Percentiles rank a stretch among this genome's conserved stretches.
phyloP scores from a whole-genome alignment of 2,113 vertebrate species.

The Sander vitreus region DNA sequence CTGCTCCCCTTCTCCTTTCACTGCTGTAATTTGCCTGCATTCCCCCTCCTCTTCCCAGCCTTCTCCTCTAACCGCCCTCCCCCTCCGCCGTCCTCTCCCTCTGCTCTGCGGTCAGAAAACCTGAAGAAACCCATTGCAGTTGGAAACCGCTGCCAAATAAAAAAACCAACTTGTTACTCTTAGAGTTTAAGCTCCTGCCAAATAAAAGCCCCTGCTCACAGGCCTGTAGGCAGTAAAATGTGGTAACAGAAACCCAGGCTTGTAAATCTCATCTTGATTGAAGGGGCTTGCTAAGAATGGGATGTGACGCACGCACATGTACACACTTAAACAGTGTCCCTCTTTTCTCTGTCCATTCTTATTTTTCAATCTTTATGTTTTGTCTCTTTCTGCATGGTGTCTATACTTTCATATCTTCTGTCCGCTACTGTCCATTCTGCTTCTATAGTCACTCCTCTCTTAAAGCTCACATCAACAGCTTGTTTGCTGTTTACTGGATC shows the following conservation, averaged over 20 bases:
- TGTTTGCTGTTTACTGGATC: neutral
- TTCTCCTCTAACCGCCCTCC: too few relatives aligned
- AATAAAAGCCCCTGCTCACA: slow-evolving; percentile 71
- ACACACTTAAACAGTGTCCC: slow-evolving; percentile 4
- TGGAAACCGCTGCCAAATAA: slow-evolving; percentile 59
- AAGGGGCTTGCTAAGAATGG: slow-evolving; percentile 63
- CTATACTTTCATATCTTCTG: neutral
- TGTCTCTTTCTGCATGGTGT: neutral
- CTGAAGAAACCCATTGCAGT: slow-evolving; percentile 55
- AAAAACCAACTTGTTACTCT: slow-evolving; percentile 63
- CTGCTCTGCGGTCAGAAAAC: slow-evolving; percentile 50
- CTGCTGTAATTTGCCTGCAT: neutral
- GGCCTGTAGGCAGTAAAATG: slow-evolving; percentile 72
- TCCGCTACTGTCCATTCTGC: neutral
- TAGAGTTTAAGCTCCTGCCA: slow-evolving; percentile 65
- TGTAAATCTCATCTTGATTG: slow-evolving; percentile 77
- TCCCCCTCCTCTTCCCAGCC: neutral
- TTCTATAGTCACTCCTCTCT: neutral
- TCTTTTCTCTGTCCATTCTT: neutral
- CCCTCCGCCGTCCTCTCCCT: neutral
- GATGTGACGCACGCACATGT: slow-evolving; percentile 46
- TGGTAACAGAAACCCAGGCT: slow-evolving; percentile 62
- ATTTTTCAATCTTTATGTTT: neutral
- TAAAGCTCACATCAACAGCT: neutral
- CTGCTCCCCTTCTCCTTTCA: neutral